Conservation (phyloP, 2,113 vertebrate species). For the Climacteris rufus region DNA sequence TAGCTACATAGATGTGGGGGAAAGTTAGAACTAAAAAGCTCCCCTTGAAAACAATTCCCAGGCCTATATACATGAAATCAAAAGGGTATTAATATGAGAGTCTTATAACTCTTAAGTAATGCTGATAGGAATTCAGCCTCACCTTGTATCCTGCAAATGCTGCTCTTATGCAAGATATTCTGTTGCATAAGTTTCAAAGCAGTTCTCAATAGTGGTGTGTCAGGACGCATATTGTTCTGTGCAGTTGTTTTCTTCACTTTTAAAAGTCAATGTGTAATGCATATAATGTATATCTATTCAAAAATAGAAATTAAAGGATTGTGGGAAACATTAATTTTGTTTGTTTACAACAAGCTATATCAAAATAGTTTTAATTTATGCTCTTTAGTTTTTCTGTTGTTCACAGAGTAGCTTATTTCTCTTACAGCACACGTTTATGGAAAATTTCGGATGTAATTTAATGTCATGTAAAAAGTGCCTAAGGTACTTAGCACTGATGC, state of each 20-base stretch:
- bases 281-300: not conserved
- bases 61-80: not conserved
- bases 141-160: not conserved
- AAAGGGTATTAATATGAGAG: not conserved
- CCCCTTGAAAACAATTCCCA: not conserved
- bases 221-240: not conserved
- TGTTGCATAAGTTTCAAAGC: not conserved
- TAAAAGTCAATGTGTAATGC: not conserved
- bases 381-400: not conserved
- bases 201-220: not conserved
- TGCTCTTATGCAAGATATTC: not conserved
- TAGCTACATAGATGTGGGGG: not conserved
- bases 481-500: not conserved
- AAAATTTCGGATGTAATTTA: constrained; percentile 3
- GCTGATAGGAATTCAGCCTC: not conserved
- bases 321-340: not conserved
- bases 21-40: not conserved
- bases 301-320: not conserved
- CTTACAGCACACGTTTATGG: not conserved
- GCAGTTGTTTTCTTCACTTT: not conserved
- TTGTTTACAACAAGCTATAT: not conserved
- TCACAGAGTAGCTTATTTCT: not conserved
- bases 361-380: not conserved
- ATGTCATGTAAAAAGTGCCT: not conserved
- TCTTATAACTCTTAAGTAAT: not conserved